phyloP scores from a whole-genome alignment of 2,888 invertebrate genomes.

The Torymus aiolomorphi region DNA sequence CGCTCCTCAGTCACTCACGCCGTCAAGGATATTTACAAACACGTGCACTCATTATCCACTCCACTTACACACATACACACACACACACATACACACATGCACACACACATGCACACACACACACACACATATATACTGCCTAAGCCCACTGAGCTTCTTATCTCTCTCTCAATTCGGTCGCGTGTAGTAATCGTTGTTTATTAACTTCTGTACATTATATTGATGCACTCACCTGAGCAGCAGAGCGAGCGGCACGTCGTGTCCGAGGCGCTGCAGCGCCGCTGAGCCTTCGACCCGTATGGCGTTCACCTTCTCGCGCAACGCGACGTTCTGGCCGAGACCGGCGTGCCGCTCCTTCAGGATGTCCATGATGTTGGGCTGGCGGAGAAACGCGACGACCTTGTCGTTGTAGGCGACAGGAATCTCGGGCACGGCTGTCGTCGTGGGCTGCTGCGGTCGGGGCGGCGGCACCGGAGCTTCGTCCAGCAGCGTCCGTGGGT shows the following conservation, averaged over 20 bases:
- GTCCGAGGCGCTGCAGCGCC: slow-evolving; percentile 89
- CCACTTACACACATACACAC: too few relatives aligned
- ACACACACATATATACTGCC: too few relatives aligned
- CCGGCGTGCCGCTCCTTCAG: slow-evolving; percentile 88
- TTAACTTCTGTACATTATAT: too few relatives aligned
- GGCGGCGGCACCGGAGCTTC: slow-evolving; percentile 88
- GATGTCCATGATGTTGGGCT: slow-evolving; percentile 95
- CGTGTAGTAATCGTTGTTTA: too few relatives aligned
- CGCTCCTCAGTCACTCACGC: too few relatives aligned
- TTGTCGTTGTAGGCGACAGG: slow-evolving; percentile 96
- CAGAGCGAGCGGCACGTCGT: slow-evolving; percentile 95
- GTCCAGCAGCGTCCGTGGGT: slow-evolving; percentile 76
- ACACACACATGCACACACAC: too few relatives aligned
- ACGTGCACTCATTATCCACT: too few relatives aligned
- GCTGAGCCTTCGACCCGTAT: slow-evolving; percentile 92
- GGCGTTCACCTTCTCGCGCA: slow-evolving; percentile 91
- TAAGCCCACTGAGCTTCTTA: too few relatives aligned
- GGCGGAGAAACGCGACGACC: slow-evolving; percentile 96
- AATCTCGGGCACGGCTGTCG: slow-evolving; percentile 80
- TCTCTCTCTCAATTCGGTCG: too few relatives aligned
- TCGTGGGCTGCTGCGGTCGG: slow-evolving; percentile 79
- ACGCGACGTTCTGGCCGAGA: slow-evolving; percentile 82
- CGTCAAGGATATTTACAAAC: too few relatives aligned
- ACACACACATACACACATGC: too few relatives aligned
- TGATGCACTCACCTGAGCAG: slow-evolving; percentile 85